Evolutionary conservation across 2,888 invertebrate species (phyloP).

Genomic region (Philonicus albiceps): DNA sequence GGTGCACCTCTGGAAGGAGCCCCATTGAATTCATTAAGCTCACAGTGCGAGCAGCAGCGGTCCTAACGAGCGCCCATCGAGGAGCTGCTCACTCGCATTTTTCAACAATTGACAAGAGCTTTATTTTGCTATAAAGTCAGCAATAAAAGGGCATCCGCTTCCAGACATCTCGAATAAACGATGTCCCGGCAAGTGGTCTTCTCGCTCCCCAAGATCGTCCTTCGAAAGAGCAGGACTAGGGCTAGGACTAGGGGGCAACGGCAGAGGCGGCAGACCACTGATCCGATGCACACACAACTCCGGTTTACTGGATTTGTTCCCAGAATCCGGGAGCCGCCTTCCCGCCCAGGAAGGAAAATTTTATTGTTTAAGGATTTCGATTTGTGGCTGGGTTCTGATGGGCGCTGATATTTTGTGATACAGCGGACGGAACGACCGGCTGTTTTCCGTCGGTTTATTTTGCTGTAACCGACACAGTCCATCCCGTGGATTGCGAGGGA

Average conservation of each 20-base stretch:
- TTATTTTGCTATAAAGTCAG: slow-evolving; percentile 39
- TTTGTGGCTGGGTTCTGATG: slow-evolving; percentile 40
- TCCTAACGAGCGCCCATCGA: slow-evolving; percentile 20
- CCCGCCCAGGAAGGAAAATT: slow-evolving; percentile 12
- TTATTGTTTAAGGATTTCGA: slow-evolving; percentile 47
- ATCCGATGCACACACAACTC: slow-evolving; percentile 26
- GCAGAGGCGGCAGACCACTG: neutral
- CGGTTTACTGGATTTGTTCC: neutral
- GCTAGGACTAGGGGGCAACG: neutral
- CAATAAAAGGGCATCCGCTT: slow-evolving; percentile 34
- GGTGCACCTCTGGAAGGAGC: neutral
- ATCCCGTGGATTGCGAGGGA: slow-evolving; percentile 17
- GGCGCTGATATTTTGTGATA: slow-evolving; percentile 1
- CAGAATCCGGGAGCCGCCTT: neutral
- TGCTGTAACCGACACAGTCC: slow-evolving; percentile 7
- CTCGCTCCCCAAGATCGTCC: neutral
- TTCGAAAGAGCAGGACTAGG: neutral
- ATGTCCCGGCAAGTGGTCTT: slow-evolving; percentile 28
- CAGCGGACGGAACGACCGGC: neutral
- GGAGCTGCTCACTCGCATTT: slow-evolving; percentile 28
- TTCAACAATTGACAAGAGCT: slow-evolving; percentile 35
- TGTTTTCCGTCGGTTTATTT: neutral
- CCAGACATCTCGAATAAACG: slow-evolving; percentile 27
- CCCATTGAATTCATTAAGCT: slow-evolving; percentile 16
- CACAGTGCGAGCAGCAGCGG: neutral